phyloP scores from a whole-genome alignment of 64 coral and sea anemone genomes.

The Actinia equina region DNA sequence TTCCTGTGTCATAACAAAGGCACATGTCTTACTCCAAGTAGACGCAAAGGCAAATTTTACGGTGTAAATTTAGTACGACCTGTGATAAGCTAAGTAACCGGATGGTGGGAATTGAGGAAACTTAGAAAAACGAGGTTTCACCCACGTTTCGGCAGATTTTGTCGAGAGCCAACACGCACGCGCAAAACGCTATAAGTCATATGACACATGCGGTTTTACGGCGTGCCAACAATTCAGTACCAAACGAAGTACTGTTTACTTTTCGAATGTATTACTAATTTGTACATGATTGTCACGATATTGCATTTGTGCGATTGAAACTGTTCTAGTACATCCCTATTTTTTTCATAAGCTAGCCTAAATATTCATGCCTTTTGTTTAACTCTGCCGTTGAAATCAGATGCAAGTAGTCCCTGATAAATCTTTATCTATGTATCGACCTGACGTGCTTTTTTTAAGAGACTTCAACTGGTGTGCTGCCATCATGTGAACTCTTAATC shows the following conservation, averaged over 20 bases:
- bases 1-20: background rate
- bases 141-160: no score
- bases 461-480: no score
- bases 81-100: background rate
- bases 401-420: background rate
- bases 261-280: background rate
- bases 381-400: background rate
- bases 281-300: background rate
- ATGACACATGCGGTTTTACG: no score
- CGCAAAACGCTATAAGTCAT: background rate
- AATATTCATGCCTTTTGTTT: background rate
- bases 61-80: background rate
- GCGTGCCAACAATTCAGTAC: background rate
- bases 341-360: background rate
- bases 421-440: background rate
- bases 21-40: no score
- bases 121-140: background rate
- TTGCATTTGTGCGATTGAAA: background rate
- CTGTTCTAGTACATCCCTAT: background rate
- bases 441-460: no score
- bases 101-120: background rate
- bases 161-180: background rate
- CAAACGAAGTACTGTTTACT: slow-evolving; percentile 3
- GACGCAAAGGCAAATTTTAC: background rate
- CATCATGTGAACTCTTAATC: background rate